Conservation (phyloP, 2,797 vertebrate genomes). For the Eremophila alpestris region DNA sequence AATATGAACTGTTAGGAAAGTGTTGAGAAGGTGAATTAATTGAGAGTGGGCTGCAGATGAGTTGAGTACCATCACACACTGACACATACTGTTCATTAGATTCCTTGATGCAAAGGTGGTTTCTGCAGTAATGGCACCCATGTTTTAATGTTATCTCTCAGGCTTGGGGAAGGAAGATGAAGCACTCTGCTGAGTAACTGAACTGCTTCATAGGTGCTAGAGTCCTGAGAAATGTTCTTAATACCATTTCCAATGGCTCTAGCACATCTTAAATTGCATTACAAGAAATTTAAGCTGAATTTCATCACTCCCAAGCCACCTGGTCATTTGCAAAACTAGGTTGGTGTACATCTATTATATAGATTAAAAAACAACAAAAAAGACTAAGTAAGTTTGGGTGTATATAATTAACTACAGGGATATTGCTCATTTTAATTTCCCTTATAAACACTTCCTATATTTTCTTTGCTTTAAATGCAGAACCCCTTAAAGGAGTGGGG, state of each 20-base stretch:
- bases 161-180: not conserved
- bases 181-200: not conserved
- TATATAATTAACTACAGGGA: not conserved
- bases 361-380: not conserved
- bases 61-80: not conserved
- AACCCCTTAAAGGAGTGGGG: not conserved
- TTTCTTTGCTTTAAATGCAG: not conserved
- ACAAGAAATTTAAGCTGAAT: not conserved
- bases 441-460: not conserved
- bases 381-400: not conserved
- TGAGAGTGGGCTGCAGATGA: not conserved
- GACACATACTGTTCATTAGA: not conserved
- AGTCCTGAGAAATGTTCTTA: constrained; percentile 22
- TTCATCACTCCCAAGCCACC: not conserved
- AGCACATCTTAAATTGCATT: not conserved
- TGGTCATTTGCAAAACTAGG: not conserved
- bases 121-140: not conserved
- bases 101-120: not conserved
- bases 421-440: not conserved
- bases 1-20: not conserved
- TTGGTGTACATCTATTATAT: not conserved
- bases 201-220: not conserved
- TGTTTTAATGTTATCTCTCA: constrained; percentile 3
- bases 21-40: not conserved
- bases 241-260: not conserved